A percentile compares a stretch with the other conserved stretches of the same genome.
Conservation (phyloP, 2,888 invertebrate genomes). For the Nephrotoma appendiculata region DNA sequence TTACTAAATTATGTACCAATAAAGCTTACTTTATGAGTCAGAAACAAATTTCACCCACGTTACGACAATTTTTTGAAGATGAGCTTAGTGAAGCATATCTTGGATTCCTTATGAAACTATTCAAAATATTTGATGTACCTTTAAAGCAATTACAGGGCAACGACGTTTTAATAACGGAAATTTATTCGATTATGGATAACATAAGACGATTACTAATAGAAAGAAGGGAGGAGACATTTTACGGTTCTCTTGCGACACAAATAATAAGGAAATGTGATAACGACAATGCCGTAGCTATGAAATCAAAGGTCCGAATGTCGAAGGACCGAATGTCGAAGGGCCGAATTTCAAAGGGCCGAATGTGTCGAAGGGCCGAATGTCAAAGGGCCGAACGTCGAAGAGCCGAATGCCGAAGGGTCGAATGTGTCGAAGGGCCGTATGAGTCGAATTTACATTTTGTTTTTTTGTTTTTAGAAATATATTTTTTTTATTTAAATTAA, state of each 20-base stretch:
- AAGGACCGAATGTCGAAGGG: too few species aligned
- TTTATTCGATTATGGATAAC: constrained; percentile 5
- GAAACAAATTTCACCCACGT: neutral
- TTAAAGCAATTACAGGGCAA: constrained; percentile 2
- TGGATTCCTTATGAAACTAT: constrained; percentile 5
- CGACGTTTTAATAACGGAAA: constrained; percentile 1
- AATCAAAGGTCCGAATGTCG: too few species aligned
- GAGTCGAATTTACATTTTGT: too few species aligned
- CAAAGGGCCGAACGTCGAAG: too few species aligned
- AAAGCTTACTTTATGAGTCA: constrained; percentile 7
- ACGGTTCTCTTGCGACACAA: neutral
- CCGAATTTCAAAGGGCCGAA: too few species aligned
- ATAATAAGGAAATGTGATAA: neutral
- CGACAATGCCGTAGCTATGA: neutral
- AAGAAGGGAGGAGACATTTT: neutral
- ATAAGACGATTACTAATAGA: neutral
- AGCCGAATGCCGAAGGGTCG: too few species aligned
- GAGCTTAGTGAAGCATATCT: constrained; percentile 6
- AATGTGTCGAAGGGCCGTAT: too few species aligned
- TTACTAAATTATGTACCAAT: constrained; percentile 7
- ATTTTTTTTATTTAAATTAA: too few species aligned
- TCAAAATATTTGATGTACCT: neutral
- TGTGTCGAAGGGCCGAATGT: too few species aligned
- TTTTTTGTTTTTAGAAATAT: too few species aligned
- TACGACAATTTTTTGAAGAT: constrained; percentile 5